A percentile compares a stretch with the other conserved stretches of the same genome.
Conservation (phyloP, 2,888 invertebrate species). For the Gibbula magus region DNA sequence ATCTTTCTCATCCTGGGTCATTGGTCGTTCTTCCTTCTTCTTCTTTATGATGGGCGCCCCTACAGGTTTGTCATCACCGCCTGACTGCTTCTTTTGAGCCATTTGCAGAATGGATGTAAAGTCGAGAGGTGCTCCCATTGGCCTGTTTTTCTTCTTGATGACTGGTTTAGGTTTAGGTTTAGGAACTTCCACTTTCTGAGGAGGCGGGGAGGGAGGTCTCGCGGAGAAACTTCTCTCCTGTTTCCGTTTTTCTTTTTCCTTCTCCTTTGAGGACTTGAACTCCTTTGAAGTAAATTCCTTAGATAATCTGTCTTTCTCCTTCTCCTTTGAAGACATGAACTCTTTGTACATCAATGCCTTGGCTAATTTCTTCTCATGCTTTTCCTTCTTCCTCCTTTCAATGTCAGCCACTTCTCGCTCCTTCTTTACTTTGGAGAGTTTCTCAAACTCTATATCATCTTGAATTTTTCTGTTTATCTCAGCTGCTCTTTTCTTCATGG, state of each 20-base stretch:
- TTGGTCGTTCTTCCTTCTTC: conserved; percentile 48
- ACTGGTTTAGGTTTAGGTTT: conserved; percentile 8
- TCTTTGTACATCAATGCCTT: not conserved
- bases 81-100: conserved; percentile 46
- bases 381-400: conserved; percentile 25
- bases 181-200: not conserved
- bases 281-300: not conserved
- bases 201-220: not conserved
- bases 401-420: conserved; percentile 40
- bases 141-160: conserved; percentile 9
- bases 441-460: conserved; percentile 33
- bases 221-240: not conserved
- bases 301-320: not conserved
- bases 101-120: conserved; percentile 56
- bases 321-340: not conserved
- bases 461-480: conserved; percentile 41
- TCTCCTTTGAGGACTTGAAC: not conserved
- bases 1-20: conserved; percentile 64
- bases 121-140: conserved; percentile 46
- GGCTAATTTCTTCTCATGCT: not conserved
- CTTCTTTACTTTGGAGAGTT: conserved; percentile 27
- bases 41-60: conserved; percentile 19
- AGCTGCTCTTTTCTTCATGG: conserved; percentile 25
- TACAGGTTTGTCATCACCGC: conserved; percentile 22
- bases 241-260: not conserved